Evolutionary conservation across 2,113 vertebrate species (phyloP).

Genomic region (Vidua macroura): DNA sequence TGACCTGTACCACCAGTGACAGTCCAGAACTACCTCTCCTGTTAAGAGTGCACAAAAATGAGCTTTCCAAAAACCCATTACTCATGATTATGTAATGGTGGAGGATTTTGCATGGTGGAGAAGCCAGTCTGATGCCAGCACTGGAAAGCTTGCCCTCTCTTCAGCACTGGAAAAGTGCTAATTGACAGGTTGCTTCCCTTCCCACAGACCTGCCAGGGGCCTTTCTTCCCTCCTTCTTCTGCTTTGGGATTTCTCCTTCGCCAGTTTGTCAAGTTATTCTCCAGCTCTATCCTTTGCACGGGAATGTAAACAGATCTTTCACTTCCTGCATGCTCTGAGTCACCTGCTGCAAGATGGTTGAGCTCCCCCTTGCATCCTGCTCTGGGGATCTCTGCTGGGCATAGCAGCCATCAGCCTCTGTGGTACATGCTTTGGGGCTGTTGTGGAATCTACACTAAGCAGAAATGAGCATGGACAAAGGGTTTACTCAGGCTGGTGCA

Average conservation of each 20-base stretch:
- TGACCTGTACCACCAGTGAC: background rate
- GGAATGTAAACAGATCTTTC: background rate
- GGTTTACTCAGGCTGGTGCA: background rate
- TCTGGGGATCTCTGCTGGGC: background rate
- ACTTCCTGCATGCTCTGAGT: background rate
- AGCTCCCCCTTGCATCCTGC: background rate
- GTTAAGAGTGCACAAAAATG: background rate
- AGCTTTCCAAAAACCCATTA: background rate
- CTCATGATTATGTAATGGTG: background rate
- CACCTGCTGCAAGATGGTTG: background rate
- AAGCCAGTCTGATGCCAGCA: background rate
- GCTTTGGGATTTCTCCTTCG: background rate
- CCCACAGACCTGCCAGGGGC: background rate
- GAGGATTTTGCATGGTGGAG: background rate
- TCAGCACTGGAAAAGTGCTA: background rate
- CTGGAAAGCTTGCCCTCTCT: background rate
- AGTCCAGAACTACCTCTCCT: background rate
- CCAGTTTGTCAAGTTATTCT: background rate
- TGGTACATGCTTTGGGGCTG: rapidly evolving
- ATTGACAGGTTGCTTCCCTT: background rate
- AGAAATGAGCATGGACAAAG: background rate
- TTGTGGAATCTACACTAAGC: background rate
- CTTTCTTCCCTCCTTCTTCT: background rate
- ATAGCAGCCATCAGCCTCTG: background rate
- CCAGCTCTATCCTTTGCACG: background rate